Percentiles rank a stretch among this genome's conserved stretches.
Evolutionary conservation across 2,888 invertebrate genomes (phyloP).

Genomic region (Dicyrtoma fusca): DNA sequence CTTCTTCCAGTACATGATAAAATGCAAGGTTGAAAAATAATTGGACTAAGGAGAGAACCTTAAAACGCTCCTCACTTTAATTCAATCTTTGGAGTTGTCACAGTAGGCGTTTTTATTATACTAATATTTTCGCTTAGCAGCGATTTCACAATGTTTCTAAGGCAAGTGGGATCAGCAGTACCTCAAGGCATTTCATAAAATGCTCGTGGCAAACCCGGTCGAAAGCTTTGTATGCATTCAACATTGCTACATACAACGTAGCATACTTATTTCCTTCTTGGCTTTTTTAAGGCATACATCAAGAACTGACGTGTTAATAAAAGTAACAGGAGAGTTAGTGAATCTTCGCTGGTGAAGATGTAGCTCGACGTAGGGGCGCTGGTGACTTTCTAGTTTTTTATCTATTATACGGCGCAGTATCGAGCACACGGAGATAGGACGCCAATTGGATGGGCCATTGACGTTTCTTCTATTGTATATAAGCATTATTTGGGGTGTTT

Average conservation of each 20-base stretch:
- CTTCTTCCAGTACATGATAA: too few relatives aligned
- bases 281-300: constrained; percentile 3
- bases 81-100: too few relatives aligned
- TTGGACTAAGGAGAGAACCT: too few relatives aligned
- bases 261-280: not conserved
- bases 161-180: too few relatives aligned
- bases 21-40: not conserved
- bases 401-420: not conserved
- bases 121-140: too few relatives aligned
- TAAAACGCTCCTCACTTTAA: too few relatives aligned
- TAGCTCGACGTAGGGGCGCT: not conserved
- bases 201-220: too few relatives aligned
- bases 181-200: too few relatives aligned
- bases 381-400: not conserved
- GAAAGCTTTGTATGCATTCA: not conserved
- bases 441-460: not conserved
- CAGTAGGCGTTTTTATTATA: too few relatives aligned
- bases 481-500: not conserved
- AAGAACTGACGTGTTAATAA: constrained; percentile 3
- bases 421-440: constrained; percentile 14
- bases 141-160: too few relatives aligned
- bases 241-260: not conserved
- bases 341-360: constrained; percentile 14
- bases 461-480: not conserved
- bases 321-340: not conserved